Percentiles rank a stretch among this genome's conserved stretches.
Evolutionary conservation across 2,888 invertebrate species (phyloP).

Genomic region (Melikaiella ostensackeni): DNA sequence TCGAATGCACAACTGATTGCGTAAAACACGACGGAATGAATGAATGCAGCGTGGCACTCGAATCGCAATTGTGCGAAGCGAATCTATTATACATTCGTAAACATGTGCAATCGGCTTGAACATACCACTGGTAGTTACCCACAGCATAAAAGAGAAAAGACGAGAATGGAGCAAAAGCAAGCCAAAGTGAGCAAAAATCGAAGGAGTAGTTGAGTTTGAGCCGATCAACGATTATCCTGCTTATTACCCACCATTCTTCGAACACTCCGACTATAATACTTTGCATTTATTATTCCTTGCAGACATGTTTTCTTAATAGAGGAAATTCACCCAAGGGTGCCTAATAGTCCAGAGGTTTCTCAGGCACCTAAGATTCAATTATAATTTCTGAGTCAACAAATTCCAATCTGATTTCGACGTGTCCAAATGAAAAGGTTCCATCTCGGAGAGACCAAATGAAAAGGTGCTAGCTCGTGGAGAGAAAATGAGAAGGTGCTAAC

Average conservation of each 20-base stretch:
- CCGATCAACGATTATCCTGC: conserved; percentile 10
- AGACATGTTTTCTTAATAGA: not conserved
- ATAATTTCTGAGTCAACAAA: not conserved
- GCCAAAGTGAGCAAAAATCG: conserved; percentile 10
- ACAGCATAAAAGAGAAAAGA: conserved; percentile 29
- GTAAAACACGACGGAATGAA: conserved; percentile 65
- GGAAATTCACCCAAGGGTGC: not conserved
- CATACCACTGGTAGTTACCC: conserved; percentile 20
- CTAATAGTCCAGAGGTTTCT: conserved; percentile 6
- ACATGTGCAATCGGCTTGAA: conserved; percentile 52
- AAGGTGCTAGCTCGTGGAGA: too few species aligned
- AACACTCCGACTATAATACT: not conserved
- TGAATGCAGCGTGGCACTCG: conserved; percentile 45
- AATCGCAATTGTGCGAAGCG: conserved; percentile 60
- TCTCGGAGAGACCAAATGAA: too few species aligned
- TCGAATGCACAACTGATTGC: conserved; percentile 61
- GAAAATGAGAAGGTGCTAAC: too few species aligned
- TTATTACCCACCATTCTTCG: conserved; percentile 11
- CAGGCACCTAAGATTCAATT: not conserved
- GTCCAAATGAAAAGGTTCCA: too few species aligned
- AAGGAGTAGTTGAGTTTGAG: conserved; percentile 16
- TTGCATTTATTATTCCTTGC: conserved; percentile 22
- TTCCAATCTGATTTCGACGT: too few species aligned
- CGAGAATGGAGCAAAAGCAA: not conserved
- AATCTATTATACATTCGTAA: conserved; percentile 69